Percentiles rank a stretch among this genome's conserved stretches.
Conservation (phyloP, 2,113 vertebrate species). For the Octodon degus region DNA sequence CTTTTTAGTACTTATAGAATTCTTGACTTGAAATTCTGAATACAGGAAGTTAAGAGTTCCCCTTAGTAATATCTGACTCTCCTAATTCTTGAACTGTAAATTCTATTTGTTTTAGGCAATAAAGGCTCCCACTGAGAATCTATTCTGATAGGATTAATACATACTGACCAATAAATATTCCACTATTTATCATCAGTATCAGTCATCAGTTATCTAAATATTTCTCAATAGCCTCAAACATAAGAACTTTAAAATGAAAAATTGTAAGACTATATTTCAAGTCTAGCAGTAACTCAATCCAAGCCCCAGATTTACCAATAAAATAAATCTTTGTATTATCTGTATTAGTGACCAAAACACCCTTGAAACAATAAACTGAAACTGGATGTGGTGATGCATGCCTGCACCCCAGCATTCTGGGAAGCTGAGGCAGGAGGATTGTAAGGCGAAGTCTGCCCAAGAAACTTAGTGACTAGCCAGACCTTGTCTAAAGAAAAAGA, state of each 20-base stretch:
- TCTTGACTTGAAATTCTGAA: conserved; percentile 35
- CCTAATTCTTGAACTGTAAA: conserved; percentile 4
- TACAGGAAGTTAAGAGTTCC: neutral
- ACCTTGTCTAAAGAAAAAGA: neutral
- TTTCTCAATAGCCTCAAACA: neutral
- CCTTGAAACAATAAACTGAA: neutral
- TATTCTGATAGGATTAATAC: conserved; percentile 21
- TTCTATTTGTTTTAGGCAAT: conserved; percentile 16
- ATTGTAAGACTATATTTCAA: neutral
- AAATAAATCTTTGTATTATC: conserved; percentile 41
- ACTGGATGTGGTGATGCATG: neutral
- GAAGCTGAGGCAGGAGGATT: neutral
- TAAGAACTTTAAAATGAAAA: conserved; percentile 45
- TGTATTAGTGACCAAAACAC: conserved; percentile 10
- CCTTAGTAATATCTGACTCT: neutral
- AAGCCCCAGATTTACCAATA: conserved; percentile 33
- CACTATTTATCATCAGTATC: conserved; percentile 40
- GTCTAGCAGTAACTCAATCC: conserved; percentile 9
- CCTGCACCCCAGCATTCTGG: neutral
- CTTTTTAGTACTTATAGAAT: neutral
- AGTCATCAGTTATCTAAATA: conserved; percentile 59
- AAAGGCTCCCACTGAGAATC: neutral
- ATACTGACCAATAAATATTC: conserved; percentile 48
- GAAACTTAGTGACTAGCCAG: neutral
- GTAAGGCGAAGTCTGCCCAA: neutral